Evolutionary conservation across 1,140 invertebrate genomes (phyloP).

Genomic region (Gonioctena quinquepunctata): DNA sequence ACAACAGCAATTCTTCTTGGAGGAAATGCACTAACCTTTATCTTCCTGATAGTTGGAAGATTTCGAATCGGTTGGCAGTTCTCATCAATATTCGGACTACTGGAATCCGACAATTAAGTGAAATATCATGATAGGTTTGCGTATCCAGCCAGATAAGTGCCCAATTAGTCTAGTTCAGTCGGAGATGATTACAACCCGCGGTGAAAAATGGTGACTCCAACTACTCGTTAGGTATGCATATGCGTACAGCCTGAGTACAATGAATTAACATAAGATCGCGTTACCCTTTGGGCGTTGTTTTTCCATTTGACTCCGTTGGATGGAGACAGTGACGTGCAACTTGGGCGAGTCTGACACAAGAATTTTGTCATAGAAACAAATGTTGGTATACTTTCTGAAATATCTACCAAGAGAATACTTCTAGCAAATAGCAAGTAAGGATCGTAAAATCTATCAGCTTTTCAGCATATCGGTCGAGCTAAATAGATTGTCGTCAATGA

Average conservation of each 20-base stretch:
- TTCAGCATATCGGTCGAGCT: too few species aligned
- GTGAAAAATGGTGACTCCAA: constrained; percentile 16
- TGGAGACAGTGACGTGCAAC: too few species aligned
- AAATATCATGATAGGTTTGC: neutral
- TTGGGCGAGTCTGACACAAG: too few species aligned
- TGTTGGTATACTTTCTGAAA: too few species aligned
- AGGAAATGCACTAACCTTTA: neutral
- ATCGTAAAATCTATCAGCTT: too few species aligned
- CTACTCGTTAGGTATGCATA: constrained; percentile 28
- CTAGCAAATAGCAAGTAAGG: too few species aligned
- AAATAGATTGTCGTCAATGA: too few species aligned
- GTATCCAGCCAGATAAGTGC: neutral
- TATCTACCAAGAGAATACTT: too few species aligned
- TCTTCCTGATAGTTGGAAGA: neutral
- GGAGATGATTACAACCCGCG: constrained; percentile 18
- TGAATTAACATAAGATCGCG: constrained; percentile 30
- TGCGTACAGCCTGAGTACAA: constrained; percentile 18
- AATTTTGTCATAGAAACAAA: too few species aligned
- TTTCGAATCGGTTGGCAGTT: neutral
- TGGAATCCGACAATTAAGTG: neutral
- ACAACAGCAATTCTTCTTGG: too few species aligned
- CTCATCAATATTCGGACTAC: neutral
- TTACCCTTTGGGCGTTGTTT: neutral
- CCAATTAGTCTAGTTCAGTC: constrained; percentile 23
- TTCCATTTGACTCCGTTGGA: neutral